Evolutionary conservation across 2,888 invertebrate species (phyloP), one percentile per base, ranked within the genome.

Genomic region (Drosophila multiciliata): DNA sequence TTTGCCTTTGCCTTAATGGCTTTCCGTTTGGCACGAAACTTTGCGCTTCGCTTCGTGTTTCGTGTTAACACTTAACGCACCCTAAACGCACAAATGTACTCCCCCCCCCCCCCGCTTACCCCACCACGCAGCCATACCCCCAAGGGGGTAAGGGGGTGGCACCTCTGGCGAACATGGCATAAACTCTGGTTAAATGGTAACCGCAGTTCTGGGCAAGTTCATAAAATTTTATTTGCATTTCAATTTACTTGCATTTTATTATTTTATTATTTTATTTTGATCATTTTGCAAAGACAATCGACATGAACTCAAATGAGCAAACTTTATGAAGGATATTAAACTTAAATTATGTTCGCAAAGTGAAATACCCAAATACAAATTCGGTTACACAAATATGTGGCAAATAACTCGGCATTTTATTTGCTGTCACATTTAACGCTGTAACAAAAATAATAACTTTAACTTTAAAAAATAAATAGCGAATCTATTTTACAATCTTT

Each of bases 141-240:
- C 23, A 23, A 6, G 29, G 29, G 29, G 29, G 29, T 45, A 15
- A 45, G 23, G 45, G 45, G 45, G 45, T 45, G 23, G 45, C 45
- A 45, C 45, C 45, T 45, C 45, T 45, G 15, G 45, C 23, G 45
- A 45, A 15, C 45, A 15, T 23, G 45, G 45, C 45, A 23, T 45
- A 15, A 45, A 45, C 45, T 23, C 45, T 15, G 40, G 54, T 29
- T n/a, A 26, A 58, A 48, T 36, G 29, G 68, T 53, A 66, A 78
- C 79, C 76, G 33, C 66, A 79, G 65, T 36, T 49, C 52, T 66
- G 79, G 52, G 42, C 49, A 66, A 75, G 87, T 85, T 83, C 36
- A 87, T 85, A 89, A 89, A 87, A 87, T 82, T 84, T 87, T 84
- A 89, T 87, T 87, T 87, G 75, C 90, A 73, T 79, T 87, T 87